These are phyloP conservation scores for Psylliodes chrysocephalus DNA, from an alignment of 2,888 invertebrate species.

Conservation along the genomic window DNA sequence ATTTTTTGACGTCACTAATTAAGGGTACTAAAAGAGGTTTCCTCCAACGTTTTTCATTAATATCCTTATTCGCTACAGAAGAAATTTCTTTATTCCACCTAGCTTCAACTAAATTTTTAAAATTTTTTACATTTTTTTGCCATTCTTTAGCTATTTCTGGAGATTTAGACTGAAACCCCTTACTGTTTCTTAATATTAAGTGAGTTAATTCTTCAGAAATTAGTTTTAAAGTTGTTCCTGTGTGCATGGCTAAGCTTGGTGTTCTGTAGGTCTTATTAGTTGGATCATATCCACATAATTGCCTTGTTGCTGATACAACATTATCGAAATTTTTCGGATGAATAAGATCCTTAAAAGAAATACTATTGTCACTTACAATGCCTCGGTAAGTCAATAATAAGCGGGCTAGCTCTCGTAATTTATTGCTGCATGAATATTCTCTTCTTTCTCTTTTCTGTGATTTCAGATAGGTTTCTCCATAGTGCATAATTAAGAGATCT, in stretches of 20 bases:
- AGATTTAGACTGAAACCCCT: constrained; percentile 31
- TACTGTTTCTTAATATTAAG: constrained; percentile 27
- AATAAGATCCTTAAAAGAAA: constrained; percentile 18
- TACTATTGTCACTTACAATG: constrained; percentile 13
- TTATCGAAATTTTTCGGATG: too few relatives aligned
- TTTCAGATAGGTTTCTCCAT: constrained; percentile 37
- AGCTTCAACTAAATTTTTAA: constrained; percentile 28
- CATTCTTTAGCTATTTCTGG: background rate
- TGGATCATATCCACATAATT: constrained; percentile 29
- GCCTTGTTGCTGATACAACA: constrained; percentile 20
- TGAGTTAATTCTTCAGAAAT: constrained; percentile 33
- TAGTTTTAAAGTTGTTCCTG: constrained; percentile 29
- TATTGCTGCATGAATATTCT: constrained; percentile 32
- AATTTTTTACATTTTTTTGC: constrained; percentile 35
- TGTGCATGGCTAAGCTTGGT: constrained; percentile 32
- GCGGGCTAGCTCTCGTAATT: constrained; percentile 31
- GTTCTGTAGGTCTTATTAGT: constrained; percentile 19
- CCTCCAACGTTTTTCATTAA: constrained; percentile 34
- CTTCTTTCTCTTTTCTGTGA: constrained; percentile 32
- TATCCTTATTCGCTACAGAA: constrained; percentile 35
- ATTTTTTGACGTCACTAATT: constrained; percentile 29
- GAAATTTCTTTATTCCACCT: too few relatives aligned
- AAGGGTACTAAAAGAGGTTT: constrained; percentile 36
- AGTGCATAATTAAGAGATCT: constrained; percentile 34
- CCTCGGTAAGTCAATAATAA: constrained; percentile 27